Evolutionary conservation across 2,888 invertebrate species (phyloP).

Genomic region (Steinernema scapterisci): DNA sequence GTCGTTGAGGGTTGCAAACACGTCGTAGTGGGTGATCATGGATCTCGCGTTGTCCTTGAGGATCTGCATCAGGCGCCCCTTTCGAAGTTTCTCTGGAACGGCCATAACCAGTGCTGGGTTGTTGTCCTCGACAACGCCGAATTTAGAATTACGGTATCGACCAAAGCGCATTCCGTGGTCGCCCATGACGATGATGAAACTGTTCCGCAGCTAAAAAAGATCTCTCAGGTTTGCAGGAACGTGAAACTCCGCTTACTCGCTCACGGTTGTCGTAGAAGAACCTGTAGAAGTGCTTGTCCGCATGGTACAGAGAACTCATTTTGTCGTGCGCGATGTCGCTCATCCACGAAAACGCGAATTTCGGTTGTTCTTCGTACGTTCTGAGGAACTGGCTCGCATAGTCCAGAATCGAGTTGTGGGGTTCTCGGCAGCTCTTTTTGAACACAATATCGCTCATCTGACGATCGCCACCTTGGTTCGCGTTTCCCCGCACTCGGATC

Average conservation of each 20-base stretch:
- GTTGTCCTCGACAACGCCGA: constrained; percentile 49
- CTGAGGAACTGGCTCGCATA: constrained; percentile 48
- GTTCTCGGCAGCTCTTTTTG: constrained; percentile 44
- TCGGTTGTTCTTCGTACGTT: constrained; percentile 48
- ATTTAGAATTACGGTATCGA: constrained; percentile 39
- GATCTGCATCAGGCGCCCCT: constrained; percentile 39
- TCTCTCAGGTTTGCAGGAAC: no score
- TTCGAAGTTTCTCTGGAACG: constrained; percentile 45
- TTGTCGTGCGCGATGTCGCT: constrained; percentile 49
- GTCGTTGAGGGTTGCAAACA: constrained; percentile 49
- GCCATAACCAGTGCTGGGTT: constrained; percentile 50
- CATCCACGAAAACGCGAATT: constrained; percentile 53
- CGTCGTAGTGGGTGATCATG: constrained; percentile 50
- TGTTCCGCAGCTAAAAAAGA: constrained; percentile 48
- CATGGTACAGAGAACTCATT: constrained; percentile 46
- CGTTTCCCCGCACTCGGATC: constrained; percentile 35
- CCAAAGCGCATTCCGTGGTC: constrained; percentile 55
- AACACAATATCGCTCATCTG: constrained; percentile 36
- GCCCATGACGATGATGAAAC: constrained; percentile 52
- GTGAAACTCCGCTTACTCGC: constrained; percentile 32
- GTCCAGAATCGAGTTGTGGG: constrained; percentile 46
- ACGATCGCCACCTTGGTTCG: constrained; percentile 32
- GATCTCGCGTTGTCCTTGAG: constrained; percentile 41
- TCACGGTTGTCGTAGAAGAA: constrained; percentile 46
- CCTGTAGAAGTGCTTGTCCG: constrained; percentile 48